Evolutionary conservation across 2,797 vertebrate species (phyloP).

Genomic region (Cynodonichthys magdalenae): DNA sequence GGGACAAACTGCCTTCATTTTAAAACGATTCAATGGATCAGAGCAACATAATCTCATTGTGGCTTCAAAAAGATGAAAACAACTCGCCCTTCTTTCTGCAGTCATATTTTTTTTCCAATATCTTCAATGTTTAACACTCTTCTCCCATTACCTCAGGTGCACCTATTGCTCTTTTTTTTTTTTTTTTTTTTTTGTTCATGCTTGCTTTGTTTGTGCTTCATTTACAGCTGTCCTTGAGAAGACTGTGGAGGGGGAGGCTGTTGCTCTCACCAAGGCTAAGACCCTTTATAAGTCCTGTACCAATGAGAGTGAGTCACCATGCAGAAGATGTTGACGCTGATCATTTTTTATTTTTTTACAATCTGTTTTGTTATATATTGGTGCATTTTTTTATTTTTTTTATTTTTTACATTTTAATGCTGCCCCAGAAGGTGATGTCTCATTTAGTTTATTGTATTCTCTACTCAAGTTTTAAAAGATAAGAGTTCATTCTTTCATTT

Average conservation of each 20-base stretch:
- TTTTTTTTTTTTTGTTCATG: constrained; percentile 9
- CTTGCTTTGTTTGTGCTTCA: constrained; percentile 34
- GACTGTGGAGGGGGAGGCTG: constrained; percentile 69
- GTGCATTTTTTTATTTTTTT: neutral
- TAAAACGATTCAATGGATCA: neutral
- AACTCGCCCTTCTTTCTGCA: neutral
- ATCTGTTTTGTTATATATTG: neutral
- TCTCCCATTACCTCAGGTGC: neutral
- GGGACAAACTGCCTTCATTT: neutral
- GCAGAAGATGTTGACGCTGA: constrained; percentile 2
- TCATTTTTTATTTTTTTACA: neutral
- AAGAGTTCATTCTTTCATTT: neutral
- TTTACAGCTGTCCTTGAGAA: constrained; percentile 81
- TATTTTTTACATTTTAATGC: no score
- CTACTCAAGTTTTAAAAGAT: neutral
- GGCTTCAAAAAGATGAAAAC: neutral
- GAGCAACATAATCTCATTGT: neutral
- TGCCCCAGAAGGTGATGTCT: constrained; percentile 12
- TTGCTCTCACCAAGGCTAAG: constrained; percentile 90
- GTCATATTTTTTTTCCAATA: no score
- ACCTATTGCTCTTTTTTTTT: constrained; percentile 1
- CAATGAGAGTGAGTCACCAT: constrained; percentile 90
- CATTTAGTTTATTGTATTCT: neutral
- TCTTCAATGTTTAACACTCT: no score
- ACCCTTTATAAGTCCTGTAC: constrained; percentile 92